phyloP scores from a whole-genome alignment of 2,888 invertebrate genomes.

The Prosapia bicincta region DNA sequence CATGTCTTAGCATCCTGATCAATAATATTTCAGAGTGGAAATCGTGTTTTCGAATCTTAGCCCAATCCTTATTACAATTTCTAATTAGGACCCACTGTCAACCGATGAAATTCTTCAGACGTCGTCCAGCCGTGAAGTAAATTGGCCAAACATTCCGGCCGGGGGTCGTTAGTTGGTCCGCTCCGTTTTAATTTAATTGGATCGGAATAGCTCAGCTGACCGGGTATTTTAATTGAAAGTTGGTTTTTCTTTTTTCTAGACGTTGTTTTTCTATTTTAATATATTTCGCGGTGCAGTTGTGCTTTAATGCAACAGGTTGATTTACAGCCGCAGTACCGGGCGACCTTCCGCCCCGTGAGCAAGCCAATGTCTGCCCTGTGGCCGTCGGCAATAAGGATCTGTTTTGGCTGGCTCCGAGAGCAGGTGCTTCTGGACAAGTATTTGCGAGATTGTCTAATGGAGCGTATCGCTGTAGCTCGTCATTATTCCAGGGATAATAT shows the following conservation, averaged over 20 bases:
- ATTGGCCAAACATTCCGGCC: neutral
- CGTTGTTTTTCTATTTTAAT: neutral
- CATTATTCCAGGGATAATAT: neutral
- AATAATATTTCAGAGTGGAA: neutral
- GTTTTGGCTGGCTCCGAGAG: neutral
- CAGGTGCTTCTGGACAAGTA: neutral
- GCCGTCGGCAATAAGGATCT: neutral
- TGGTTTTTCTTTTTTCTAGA: neutral
- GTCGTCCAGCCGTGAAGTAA: neutral
- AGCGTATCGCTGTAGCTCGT: neutral
- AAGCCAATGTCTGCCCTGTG: neutral
- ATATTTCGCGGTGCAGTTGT: neutral
- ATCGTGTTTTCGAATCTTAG: neutral
- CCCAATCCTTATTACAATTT: neutral
- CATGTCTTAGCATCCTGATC: too few species aligned
- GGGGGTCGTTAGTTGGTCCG: neutral
- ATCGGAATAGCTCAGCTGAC: neutral
- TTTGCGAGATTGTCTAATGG: neutral
- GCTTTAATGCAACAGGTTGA: neutral
- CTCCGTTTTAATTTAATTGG: neutral
- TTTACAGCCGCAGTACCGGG: neutral
- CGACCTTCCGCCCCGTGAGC: neutral
- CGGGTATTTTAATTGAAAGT: neutral
- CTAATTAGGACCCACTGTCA: constrained; percentile 1
- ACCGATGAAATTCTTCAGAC: neutral